These are phyloP conservation scores for Channa argus DNA, from an alignment of 2,113 vertebrate genomes.

Conservation along the genomic window DNA sequence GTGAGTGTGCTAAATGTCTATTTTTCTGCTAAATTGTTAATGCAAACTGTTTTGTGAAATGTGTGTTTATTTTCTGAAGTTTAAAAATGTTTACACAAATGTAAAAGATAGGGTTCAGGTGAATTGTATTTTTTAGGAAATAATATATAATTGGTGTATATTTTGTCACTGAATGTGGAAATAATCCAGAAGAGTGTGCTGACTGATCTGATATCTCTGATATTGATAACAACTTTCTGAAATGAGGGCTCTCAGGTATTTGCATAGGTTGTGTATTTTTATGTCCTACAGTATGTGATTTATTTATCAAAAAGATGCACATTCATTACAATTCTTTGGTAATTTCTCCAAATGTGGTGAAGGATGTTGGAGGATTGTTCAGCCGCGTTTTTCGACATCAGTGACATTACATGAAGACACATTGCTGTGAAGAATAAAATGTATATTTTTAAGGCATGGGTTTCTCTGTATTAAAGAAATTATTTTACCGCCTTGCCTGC, in stretches of 20 bases:
- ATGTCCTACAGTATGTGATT: slow-evolving; percentile 66
- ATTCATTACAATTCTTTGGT: slow-evolving; percentile 42
- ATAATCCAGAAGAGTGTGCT: slow-evolving; percentile 49
- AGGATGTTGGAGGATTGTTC: slow-evolving; percentile 53
- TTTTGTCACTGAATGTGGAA: slow-evolving; percentile 84
- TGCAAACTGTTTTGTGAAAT: slow-evolving; percentile 78
- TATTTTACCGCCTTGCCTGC: slow-evolving; percentile 63
- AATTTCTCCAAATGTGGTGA: slow-evolving; percentile 59
- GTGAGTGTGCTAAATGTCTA: slow-evolving; percentile 88
- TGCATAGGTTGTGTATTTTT: slow-evolving; percentile 75
- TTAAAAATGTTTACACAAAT: slow-evolving; percentile 75
- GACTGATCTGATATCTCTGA: slow-evolving; percentile 50
- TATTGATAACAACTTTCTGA: slow-evolving; percentile 67
- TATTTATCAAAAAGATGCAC: slow-evolving; percentile 64
- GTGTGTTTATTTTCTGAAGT: slow-evolving; percentile 68
- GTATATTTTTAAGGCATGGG: slow-evolving; percentile 79
- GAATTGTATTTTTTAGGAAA: slow-evolving; percentile 90
- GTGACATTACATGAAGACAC: slow-evolving; percentile 68
- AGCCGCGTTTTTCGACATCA: slow-evolving; percentile 53
- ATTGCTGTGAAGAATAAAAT: slow-evolving; percentile 76
- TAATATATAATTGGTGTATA: slow-evolving; percentile 83
- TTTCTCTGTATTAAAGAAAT: slow-evolving; percentile 76
- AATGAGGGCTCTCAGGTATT: slow-evolving; percentile 98
- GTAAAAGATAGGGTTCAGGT: slow-evolving; percentile 83
- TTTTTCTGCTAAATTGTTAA: slow-evolving; percentile 82